Conservation (phyloP, 2,888 invertebrate genomes). For the Nomada lathburiana region DNA sequence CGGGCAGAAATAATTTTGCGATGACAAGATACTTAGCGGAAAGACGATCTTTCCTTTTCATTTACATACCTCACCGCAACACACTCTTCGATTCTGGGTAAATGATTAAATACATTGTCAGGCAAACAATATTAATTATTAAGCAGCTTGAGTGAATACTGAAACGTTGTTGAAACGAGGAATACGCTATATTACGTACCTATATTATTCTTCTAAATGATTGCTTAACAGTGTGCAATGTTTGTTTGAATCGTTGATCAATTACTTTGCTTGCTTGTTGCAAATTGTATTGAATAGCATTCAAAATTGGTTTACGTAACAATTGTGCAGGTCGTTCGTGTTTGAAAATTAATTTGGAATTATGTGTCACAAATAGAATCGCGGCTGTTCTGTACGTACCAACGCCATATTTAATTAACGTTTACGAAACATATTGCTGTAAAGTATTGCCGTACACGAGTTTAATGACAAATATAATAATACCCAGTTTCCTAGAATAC, state of each 20-base stretch:
- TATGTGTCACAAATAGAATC: not conserved
- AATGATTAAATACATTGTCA: not conserved
- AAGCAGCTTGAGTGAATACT: not conserved
- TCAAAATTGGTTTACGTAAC: not conserved
- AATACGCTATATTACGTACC: too few species aligned
- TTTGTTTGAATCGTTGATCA: not conserved
- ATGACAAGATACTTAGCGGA: not conserved
- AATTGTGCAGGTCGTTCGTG: not conserved
- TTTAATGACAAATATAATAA: not conserved
- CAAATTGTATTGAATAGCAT: not conserved
- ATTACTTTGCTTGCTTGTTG: not conserved
- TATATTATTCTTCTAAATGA: too few species aligned
- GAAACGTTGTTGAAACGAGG: not conserved
- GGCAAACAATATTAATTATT: not conserved
- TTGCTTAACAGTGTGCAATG: too few species aligned
- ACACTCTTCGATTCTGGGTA: conserved; percentile 44
- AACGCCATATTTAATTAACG: not conserved
- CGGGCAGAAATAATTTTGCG: conserved; percentile 31
- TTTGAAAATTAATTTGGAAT: not conserved
- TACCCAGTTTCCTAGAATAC: conserved; percentile 38
- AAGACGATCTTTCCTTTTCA: conserved; percentile 1
- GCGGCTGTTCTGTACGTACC: not conserved
- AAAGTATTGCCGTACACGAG: not conserved
- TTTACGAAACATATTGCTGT: not conserved
- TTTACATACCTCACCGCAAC: conserved; percentile 2